These are phyloP conservation scores for Emydoidea blandingii DNA, from an alignment of 2,797 vertebrate species.

Conservation along the genomic window DNA sequence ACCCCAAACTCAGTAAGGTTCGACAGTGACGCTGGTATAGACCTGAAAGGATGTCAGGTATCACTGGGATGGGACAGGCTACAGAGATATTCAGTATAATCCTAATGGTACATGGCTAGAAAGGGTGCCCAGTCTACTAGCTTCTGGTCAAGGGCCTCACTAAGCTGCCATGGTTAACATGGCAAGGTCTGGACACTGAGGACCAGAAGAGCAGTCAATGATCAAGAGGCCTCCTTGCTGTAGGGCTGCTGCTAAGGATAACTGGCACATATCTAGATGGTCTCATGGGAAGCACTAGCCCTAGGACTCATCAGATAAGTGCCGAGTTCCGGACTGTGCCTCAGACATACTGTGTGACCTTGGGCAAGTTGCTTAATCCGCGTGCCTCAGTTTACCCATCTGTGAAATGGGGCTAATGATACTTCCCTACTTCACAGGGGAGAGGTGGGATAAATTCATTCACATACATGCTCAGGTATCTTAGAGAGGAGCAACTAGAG, in stretches of 20 bases:
- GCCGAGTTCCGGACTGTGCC: not conserved
- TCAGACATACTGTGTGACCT: not conserved
- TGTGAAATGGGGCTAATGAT: not conserved
- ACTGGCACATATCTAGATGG: not conserved
- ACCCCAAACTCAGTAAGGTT: not conserved
- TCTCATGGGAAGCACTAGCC: not conserved
- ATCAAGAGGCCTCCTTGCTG: not conserved
- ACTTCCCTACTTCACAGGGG: not conserved
- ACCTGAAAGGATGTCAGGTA: not conserved
- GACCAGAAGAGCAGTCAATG: not conserved
- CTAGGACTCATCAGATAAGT: not conserved
- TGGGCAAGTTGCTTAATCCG: not conserved
- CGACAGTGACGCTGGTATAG: not conserved
- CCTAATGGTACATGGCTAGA: not conserved
- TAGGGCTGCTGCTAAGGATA: not conserved
- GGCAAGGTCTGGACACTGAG: not conserved
- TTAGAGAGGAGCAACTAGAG: not conserved
- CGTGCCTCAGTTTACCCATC: not conserved
- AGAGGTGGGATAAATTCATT: not conserved
- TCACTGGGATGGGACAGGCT: not conserved
- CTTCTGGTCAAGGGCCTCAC: not conserved
- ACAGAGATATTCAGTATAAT: too few relatives aligned
- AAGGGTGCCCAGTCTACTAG: not conserved
- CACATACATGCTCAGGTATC: too few relatives aligned
- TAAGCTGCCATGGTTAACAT: not conserved